Conservation (phyloP, 2,797 vertebrate genomes). For the Australoheros facetus region DNA sequence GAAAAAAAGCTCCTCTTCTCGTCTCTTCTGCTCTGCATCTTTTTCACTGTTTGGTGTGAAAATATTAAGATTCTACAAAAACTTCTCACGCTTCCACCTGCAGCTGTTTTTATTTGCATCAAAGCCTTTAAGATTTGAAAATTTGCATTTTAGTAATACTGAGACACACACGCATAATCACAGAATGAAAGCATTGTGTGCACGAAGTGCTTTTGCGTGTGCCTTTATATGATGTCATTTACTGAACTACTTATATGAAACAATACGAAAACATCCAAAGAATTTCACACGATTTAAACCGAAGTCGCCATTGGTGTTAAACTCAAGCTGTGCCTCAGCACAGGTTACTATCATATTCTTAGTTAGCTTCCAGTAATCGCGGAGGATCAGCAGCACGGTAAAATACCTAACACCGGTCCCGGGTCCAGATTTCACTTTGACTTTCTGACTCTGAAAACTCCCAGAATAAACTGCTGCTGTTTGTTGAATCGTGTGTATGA, state of each 20-base stretch:
- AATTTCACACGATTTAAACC: accelerated
- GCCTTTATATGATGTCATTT: neutral
- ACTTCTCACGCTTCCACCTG: neutral
- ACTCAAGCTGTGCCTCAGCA: too few relatives aligned
- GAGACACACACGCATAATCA: neutral
- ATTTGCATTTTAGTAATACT: neutral
- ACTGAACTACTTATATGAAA: too few relatives aligned
- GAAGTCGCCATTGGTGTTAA: too few relatives aligned
- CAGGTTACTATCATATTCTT: neutral
- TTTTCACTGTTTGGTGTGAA: neutral
- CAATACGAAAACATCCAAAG: neutral
- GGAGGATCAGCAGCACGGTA: neutral
- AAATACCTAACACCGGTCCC: neutral
- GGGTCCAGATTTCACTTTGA: neutral
- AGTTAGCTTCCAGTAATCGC: neutral
- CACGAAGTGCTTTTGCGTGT: neutral
- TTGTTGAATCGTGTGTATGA: neutral
- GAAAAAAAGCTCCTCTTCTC: neutral
- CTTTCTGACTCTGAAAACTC: neutral
- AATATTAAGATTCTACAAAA: neutral
- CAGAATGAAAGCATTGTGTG: neutral
- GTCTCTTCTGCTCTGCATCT: neutral
- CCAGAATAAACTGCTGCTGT: neutral
- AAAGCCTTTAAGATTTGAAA: too few relatives aligned
- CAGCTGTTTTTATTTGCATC: neutral